phyloP scores from a whole-genome alignment of 2,113 vertebrate species.

The Alces alces region DNA sequence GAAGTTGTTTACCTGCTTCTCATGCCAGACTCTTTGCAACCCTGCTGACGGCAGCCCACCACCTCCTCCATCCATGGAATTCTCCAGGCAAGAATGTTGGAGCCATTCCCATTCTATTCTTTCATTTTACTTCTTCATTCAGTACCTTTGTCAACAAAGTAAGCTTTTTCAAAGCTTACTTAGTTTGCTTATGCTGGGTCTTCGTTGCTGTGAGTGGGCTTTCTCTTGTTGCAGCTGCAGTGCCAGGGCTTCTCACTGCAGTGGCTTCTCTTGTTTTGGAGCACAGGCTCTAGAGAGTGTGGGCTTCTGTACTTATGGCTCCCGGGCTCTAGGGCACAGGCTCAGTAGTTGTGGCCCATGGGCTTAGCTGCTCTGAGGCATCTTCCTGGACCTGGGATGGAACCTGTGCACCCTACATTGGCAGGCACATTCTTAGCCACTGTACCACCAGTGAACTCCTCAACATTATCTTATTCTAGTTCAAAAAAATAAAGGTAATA shows the following conservation, averaged over 20 bases:
- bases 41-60: accelerated
- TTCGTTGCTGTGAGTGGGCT: not conserved
- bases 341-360: too few relatives aligned
- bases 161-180: not conserved
- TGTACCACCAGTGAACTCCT: too few relatives aligned
- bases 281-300: not conserved
- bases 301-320: too few relatives aligned
- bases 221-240: not conserved
- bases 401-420: too few relatives aligned
- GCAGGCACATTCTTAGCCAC: too few relatives aligned
- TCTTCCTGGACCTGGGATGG: too few relatives aligned
- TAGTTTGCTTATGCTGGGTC: not conserved
- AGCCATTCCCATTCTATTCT: not conserved
- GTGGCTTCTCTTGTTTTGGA: not conserved
- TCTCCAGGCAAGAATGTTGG: not conserved
- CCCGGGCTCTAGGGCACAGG: too few relatives aligned
- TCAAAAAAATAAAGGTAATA: too few relatives aligned
- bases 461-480: too few relatives aligned
- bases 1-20: not conserved
- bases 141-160: not conserved
- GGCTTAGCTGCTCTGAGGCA: too few relatives aligned
- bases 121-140: not conserved
- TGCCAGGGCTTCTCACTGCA: not conserved
- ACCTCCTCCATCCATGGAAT: not conserved
- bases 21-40: not conserved